Evolutionary conservation across 2,797 vertebrate species (phyloP).

Genomic region (Parambassis ranga): DNA sequence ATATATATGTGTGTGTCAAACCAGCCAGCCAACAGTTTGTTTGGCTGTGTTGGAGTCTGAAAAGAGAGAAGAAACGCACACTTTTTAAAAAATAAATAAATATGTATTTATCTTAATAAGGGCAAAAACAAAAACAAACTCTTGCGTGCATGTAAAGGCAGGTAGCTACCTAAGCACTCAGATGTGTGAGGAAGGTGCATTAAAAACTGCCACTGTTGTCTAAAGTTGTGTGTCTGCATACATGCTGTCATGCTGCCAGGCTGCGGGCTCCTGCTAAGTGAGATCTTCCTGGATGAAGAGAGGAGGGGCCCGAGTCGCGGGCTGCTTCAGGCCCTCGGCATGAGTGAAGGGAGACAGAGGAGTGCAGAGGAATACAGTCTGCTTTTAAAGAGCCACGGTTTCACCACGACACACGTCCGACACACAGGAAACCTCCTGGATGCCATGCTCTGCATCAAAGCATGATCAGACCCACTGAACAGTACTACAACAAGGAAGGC

Average conservation of each 20-base stretch:
- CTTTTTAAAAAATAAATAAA: too few relatives aligned
- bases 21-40: too few relatives aligned
- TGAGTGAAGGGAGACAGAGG: constrained; percentile 82
- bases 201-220: background rate
- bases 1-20: too few relatives aligned
- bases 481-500: background rate
- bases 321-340: constrained; percentile 84
- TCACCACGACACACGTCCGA: constrained; percentile 65
- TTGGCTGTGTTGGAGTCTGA: too few relatives aligned
- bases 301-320: constrained; percentile 70
- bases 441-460: constrained; percentile 80
- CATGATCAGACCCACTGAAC: constrained; percentile 24
- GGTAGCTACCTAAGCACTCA: too few relatives aligned
- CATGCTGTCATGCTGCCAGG: constrained; percentile 69
- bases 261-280: constrained; percentile 82
- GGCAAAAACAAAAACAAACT: too few relatives aligned
- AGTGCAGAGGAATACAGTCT: constrained; percentile 74
- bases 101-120: too few relatives aligned
- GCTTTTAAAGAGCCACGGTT: constrained; percentile 82
- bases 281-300: constrained; percentile 82
- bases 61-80: too few relatives aligned
- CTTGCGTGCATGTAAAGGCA: too few relatives aligned
- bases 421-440: constrained; percentile 82
- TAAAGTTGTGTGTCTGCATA: constrained; percentile 7
- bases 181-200: background rate